A percentile compares a stretch with the other conserved stretches of the same genome.
Conservation (phyloP, 2,113 vertebrate species). For the Condylura cristata region DNA sequence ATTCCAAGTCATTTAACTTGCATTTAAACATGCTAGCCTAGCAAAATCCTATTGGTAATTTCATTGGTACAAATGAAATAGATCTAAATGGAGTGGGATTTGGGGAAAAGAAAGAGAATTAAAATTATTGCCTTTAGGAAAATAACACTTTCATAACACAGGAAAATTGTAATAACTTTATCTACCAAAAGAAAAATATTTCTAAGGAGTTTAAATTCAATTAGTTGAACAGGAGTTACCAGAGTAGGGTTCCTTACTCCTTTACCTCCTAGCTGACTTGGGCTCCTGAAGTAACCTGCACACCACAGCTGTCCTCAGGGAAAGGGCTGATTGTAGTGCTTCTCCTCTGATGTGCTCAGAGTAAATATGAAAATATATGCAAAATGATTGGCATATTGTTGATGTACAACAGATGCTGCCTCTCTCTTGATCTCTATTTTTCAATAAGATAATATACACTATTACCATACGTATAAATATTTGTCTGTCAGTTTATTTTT, state of each 20-base stretch:
- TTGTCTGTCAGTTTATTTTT: not conserved
- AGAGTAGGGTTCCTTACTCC: not conserved
- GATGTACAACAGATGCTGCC: not conserved
- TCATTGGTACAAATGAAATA: conserved; percentile 50
- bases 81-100: conserved; percentile 17
- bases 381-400: not conserved
- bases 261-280: not conserved
- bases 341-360: not conserved
- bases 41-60: conserved; percentile 53
- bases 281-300: fast-evolving
- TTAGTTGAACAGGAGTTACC: not conserved
- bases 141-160: conserved; percentile 25
- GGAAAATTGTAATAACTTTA: conserved; percentile 38
- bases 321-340: not conserved
- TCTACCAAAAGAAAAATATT: not conserved
- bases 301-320: not conserved
- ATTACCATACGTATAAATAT: not conserved
- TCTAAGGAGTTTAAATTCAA: conserved; percentile 27
- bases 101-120: conserved; percentile 53
- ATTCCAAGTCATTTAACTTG: conserved; percentile 66
- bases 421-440: not conserved
- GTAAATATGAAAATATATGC: not conserved
- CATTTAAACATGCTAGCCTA: conserved; percentile 55
- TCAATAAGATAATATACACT: not conserved
- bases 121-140: conserved; percentile 65